A percentile compares a stretch with the other conserved stretches of the same genome.
phyloP scores from a whole-genome alignment of 2,113 vertebrate genomes.

The Lophotis ruficrista region DNA sequence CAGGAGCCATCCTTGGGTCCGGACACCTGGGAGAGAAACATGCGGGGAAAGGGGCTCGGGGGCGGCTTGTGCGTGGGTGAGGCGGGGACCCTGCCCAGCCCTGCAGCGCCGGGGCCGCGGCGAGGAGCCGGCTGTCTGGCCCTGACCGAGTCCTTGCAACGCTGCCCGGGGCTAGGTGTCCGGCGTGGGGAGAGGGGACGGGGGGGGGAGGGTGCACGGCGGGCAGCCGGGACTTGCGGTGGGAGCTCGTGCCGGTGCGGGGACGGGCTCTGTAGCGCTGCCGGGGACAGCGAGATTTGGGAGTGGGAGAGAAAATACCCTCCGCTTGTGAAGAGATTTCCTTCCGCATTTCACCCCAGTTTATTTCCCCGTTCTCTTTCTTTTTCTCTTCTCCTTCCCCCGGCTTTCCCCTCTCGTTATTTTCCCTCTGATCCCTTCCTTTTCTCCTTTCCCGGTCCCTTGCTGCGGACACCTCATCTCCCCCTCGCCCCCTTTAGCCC shows the following conservation, averaged over 20 bases:
- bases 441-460: neutral
- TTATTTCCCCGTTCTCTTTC: neutral
- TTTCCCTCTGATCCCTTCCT: neutral
- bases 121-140: neutral
- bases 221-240: neutral
- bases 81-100: neutral
- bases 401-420: neutral
- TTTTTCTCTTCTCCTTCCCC: fast-evolving
- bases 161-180: too few species aligned
- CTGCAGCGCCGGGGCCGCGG: neutral
- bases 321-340: neutral
- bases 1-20: neutral
- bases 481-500: too few species aligned
- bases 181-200: neutral
- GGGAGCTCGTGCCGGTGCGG: neutral
- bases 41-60: neutral
- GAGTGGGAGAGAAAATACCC: neutral
- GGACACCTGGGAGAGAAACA: neutral
- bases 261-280: neutral
- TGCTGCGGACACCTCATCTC: too few species aligned
- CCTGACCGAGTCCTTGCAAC: neutral
- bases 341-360: neutral
- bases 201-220: neutral
- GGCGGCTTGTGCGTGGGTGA: neutral
- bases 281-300: neutral